Percentiles rank a stretch among this genome's conserved stretches.
Conservation (phyloP, 2,888 invertebrate genomes). For the Caenorhabditis becei region DNA sequence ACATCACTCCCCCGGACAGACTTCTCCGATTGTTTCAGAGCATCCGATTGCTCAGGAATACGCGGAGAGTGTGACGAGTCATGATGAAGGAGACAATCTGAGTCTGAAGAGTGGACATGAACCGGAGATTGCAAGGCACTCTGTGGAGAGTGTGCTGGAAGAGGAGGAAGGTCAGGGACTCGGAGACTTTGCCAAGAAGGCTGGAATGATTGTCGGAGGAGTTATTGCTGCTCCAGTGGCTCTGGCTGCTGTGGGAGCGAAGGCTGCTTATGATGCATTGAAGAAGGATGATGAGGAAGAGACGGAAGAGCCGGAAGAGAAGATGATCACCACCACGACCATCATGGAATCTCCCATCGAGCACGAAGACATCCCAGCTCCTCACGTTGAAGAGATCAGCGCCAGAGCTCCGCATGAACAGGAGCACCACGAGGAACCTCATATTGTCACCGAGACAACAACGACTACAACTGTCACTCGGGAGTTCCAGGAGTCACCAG, state of each 20-base stretch:
- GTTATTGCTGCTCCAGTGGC: constrained; percentile 71
- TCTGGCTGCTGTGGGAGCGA: constrained; percentile 69
- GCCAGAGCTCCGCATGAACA: constrained; percentile 25
- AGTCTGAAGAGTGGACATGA: constrained; percentile 52
- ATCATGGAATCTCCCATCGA: constrained; percentile 48
- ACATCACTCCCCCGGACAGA: constrained; percentile 46
- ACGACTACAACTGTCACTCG: constrained; percentile 5
- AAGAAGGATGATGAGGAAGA: constrained; percentile 30
- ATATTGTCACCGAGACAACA: constrained; percentile 13
- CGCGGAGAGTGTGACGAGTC: constrained; percentile 56
- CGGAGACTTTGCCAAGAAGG: constrained; percentile 64
- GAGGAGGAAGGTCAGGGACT: constrained; percentile 40
- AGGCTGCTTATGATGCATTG: constrained; percentile 67
- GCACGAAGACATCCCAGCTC: constrained; percentile 37
- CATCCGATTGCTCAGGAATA: constrained; percentile 59
- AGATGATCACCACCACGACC: constrained; percentile 30
- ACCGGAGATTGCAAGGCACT: constrained; percentile 32
- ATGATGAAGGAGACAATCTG: constrained; percentile 54
- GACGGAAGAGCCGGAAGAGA: constrained; percentile 24
- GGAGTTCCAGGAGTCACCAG: background rate
- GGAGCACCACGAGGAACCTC: constrained; percentile 19
- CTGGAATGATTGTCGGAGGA: constrained; percentile 72
- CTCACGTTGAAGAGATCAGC: constrained; percentile 37
- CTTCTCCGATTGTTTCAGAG: constrained; percentile 57
- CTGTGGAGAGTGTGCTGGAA: constrained; percentile 33